These are phyloP conservation scores for Agrotis exclamationis DNA, from an alignment of 2,888 invertebrate species.

Conservation along the genomic window DNA sequence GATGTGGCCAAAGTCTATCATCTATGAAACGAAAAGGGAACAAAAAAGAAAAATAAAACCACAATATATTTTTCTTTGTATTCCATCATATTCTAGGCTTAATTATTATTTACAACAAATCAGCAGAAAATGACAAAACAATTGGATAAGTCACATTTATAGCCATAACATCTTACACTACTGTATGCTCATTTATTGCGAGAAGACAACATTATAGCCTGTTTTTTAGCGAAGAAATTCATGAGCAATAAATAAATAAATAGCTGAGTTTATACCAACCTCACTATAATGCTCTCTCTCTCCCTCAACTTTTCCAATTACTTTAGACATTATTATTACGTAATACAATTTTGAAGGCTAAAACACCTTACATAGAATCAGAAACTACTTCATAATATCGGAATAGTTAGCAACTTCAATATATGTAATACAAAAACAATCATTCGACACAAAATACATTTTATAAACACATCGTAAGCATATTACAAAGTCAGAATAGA, in stretches of 20 bases:
- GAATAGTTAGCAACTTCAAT: conserved; percentile 38
- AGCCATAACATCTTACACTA: conserved; percentile 54
- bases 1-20: no score
- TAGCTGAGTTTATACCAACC: conserved; percentile 35
- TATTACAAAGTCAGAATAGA: conserved; percentile 39
- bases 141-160: conserved; percentile 59
- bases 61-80: conserved; percentile 49
- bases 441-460: conserved; percentile 49
- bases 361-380: conserved; percentile 57
- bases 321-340: conserved; percentile 40
- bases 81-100: conserved; percentile 56
- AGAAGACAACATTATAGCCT: conserved; percentile 42
- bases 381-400: conserved; percentile 43
- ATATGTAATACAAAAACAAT: conserved; percentile 43
- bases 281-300: conserved; percentile 36
- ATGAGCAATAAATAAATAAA: conserved; percentile 63
- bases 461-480: conserved; percentile 41
- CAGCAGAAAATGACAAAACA: conserved; percentile 59
- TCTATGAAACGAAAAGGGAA: not conserved
- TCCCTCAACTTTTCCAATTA: conserved; percentile 36
- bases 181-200: conserved; percentile 36
- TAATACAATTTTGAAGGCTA: conserved; percentile 56
- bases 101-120: conserved; percentile 72
- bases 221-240: conserved; percentile 31
- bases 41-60: conserved; percentile 41